Percentiles rank a stretch among this genome's conserved stretches.
Evolutionary conservation across 2,797 vertebrate genomes (phyloP).

Genomic region (Semaprochilodus insignis): DNA sequence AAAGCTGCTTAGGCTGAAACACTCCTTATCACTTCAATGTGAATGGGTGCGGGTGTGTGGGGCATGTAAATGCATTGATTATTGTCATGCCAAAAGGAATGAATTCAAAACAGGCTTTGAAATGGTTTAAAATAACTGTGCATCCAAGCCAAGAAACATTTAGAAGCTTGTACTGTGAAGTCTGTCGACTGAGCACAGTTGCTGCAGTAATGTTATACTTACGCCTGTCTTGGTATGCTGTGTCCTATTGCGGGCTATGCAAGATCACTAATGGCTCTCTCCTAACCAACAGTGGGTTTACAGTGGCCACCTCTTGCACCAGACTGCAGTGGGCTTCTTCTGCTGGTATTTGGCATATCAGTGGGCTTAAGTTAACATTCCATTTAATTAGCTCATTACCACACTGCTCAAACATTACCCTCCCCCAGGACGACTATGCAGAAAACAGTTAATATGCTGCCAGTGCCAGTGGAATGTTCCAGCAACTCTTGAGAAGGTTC

Average conservation of each 20-base stretch:
- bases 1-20: too few species aligned
- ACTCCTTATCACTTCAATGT: too few species aligned
- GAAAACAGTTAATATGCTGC: conserved; percentile 46
- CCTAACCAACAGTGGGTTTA: background rate
- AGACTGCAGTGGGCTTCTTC: conserved; percentile 22
- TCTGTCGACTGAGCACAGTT: background rate
- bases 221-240: background rate
- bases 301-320: conserved; percentile 10
- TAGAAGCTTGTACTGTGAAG: background rate
- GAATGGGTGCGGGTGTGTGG: too few species aligned
- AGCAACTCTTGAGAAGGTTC: conserved; percentile 12
- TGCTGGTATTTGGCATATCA: conserved; percentile 50
- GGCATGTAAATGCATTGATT: too few species aligned
- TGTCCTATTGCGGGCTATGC: background rate
- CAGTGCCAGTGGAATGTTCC: conserved; percentile 51
- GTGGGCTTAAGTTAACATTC: conserved; percentile 52
- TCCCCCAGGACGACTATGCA: conserved; percentile 39
- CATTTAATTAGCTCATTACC: conserved; percentile 56
- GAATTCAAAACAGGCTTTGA: too few species aligned
- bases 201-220: background rate
- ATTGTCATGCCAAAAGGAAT: too few species aligned
- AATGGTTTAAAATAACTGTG: too few species aligned
- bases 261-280: background rate
- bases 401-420: conserved; percentile 30
- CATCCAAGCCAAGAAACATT: background rate